Conservation (phyloP, 2,797 vertebrate genomes). For the Thaleichthys pacificus region DNA sequence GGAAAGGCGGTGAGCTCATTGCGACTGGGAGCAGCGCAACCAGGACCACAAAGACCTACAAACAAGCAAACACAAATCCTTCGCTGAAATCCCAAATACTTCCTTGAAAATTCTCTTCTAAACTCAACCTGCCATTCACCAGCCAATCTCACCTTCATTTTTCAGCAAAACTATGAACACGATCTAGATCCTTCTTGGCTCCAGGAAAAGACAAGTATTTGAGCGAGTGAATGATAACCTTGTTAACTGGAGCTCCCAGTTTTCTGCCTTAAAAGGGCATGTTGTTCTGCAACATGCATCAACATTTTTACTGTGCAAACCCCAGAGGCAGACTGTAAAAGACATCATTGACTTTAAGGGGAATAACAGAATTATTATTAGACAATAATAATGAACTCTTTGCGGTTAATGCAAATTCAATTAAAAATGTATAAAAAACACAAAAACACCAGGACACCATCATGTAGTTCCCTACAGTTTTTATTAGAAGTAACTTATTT, state of each 20-base stretch:
- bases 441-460: slow-evolving; percentile 54
- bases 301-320: not conserved
- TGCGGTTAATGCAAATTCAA: not conserved
- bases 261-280: slow-evolving; percentile 17
- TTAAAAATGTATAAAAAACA: not conserved
- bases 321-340: not conserved
- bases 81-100: not conserved
- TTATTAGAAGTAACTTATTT: slow-evolving; percentile 82
- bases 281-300: not conserved
- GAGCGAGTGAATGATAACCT: not conserved
- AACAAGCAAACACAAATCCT: not conserved
- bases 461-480: slow-evolving; percentile 76
- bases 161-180: not conserved
- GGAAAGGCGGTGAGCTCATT: slow-evolving; percentile 15
- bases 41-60: slow-evolving; percentile 7
- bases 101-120: not conserved
- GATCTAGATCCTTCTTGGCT: not conserved
- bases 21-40: slow-evolving; percentile 23
- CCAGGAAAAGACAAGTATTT: not conserved
- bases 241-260: not conserved
- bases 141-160: slow-evolving; percentile 9
- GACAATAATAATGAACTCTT: not conserved
- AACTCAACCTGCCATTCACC: not conserved
- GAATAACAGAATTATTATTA: no score
- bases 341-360: no score